These are phyloP conservation scores for Metellina segmentata DNA, from an alignment of 2,888 invertebrate genomes.

Conservation along the genomic window DNA sequence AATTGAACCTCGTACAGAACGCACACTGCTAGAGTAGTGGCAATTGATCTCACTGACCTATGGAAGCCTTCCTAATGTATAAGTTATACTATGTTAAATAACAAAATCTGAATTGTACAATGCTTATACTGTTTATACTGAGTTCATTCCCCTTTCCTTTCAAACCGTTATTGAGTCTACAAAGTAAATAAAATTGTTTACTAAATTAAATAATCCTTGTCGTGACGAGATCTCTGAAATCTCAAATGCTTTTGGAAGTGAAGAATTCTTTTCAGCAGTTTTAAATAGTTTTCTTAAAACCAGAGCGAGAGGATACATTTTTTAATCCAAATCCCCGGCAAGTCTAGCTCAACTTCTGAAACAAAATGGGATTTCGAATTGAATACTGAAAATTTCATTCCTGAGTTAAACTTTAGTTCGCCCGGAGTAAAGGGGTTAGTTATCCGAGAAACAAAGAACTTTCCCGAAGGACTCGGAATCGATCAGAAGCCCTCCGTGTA, in stretches of 20 bases:
- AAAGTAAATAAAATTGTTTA: too few species aligned
- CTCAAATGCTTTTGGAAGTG: not conserved
- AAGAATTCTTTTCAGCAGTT: not conserved
- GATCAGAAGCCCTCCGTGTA: not conserved
- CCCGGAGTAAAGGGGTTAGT: conserved; percentile 35
- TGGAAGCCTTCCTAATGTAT: too few species aligned
- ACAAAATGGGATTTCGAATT: conserved; percentile 46
- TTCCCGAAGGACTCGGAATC: conserved; percentile 34
- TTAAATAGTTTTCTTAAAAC: not conserved
- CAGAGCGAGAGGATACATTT: not conserved
- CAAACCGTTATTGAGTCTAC: too few species aligned
- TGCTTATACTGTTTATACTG: too few species aligned
- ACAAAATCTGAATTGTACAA: too few species aligned
- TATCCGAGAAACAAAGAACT: conserved; percentile 27
- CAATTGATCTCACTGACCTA: too few species aligned
- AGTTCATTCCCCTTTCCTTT: too few species aligned
- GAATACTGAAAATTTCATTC: conserved; percentile 50
- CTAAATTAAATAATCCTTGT: not conserved
- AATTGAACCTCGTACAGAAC: too few species aligned
- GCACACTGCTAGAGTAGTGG: too few species aligned
- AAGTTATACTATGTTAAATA: too few species aligned
- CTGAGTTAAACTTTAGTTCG: conserved; percentile 18
- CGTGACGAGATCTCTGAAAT: not conserved
- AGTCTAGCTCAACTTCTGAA: not conserved
- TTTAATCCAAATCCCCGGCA: not conserved